These are phyloP conservation scores for Aplodontia rufa DNA, from an alignment of 2,113 vertebrate species.

Conservation along the genomic window DNA sequence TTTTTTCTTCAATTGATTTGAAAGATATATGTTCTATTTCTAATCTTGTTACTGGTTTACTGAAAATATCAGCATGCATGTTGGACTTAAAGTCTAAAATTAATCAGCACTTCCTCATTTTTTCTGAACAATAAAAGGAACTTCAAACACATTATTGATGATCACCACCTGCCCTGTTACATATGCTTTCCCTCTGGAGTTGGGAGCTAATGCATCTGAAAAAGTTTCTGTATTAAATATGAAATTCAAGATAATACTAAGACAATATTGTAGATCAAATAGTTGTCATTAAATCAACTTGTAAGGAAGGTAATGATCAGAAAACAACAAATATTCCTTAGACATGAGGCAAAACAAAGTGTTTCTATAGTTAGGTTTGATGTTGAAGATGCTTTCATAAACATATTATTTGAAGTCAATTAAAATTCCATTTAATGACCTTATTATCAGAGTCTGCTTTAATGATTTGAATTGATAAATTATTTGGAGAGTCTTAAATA, in stretches of 20 bases:
- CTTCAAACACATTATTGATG: slow-evolving; percentile 10
- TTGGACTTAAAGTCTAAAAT: slow-evolving; percentile 40
- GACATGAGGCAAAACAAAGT: neutral
- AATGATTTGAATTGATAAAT: neutral
- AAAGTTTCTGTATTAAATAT: neutral
- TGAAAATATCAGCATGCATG: slow-evolving; percentile 36
- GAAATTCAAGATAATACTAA: neutral
- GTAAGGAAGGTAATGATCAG: neutral
- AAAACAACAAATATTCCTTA: neutral
- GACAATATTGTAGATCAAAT: neutral
- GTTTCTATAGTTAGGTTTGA: neutral
- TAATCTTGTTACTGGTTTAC: slow-evolving; percentile 12
- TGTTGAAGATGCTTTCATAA: slow-evolving; percentile 2
- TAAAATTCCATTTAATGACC: slow-evolving; percentile 11
- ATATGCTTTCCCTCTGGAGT: neutral
- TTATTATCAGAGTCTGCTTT: neutral
- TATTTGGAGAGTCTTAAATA: neutral
- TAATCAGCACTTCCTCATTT: slow-evolving; percentile 36
- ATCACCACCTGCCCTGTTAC: neutral
- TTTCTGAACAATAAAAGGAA: slow-evolving; percentile 1
- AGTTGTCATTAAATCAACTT: slow-evolving; percentile 23
- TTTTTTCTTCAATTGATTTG: neutral
- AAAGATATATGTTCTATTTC: slow-evolving; percentile 9
- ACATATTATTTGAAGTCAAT: neutral
- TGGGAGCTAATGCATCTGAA: neutral